These are phyloP conservation scores for Plotosus lineatus DNA, from an alignment of 2,113 vertebrate species.

Conservation along the genomic window DNA sequence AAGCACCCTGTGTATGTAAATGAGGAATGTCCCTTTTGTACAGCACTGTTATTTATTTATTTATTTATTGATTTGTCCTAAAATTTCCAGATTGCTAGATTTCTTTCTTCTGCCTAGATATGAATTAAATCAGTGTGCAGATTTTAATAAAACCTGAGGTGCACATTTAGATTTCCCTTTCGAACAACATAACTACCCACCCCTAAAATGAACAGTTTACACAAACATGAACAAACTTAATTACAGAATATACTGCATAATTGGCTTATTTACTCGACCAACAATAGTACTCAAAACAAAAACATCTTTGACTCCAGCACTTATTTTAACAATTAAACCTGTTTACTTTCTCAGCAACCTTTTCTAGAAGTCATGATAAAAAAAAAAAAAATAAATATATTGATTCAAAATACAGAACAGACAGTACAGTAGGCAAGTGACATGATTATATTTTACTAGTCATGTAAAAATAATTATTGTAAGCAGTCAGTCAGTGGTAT, in stretches of 20 bases:
- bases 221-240: constrained; percentile 3
- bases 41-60: background rate
- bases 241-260: constrained; percentile 26
- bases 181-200: constrained; percentile 35
- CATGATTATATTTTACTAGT: constrained; percentile 6
- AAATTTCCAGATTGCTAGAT: constrained; percentile 9
- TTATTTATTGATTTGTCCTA: constrained; percentile 1
- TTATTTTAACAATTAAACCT: background rate
- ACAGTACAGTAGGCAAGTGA: constrained; percentile 44
- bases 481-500: background rate
- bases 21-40: constrained; percentile 49
- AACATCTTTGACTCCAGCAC: constrained; percentile 8
- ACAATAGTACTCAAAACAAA: background rate
- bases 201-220: constrained; percentile 64
- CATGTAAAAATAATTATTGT: background rate
- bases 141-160: constrained; percentile 52
- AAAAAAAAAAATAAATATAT: background rate
- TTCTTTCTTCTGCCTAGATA: background rate
- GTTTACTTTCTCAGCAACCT: background rate
- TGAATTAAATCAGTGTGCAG: constrained; percentile 7
- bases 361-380: constrained; percentile 6
- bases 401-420: constrained; percentile 28
- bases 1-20: constrained; percentile 55
- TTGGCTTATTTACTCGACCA: constrained; percentile 21
- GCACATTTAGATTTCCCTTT: constrained; percentile 42